Evolutionary conservation across 2,113 vertebrate genomes (phyloP).

Genomic region (Aix galericulata): DNA sequence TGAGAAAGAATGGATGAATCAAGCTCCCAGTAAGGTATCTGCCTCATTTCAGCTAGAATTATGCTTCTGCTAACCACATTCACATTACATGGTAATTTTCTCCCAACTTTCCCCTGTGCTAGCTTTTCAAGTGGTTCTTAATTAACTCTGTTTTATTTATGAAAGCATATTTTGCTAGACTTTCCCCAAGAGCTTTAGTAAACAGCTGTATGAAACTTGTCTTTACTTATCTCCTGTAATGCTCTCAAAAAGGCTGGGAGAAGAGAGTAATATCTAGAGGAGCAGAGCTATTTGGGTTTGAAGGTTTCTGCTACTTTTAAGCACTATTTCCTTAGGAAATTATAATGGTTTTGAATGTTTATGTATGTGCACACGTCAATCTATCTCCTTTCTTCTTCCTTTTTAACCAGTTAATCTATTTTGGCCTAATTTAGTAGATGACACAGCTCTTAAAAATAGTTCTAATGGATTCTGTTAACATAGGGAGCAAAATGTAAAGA

Average conservation of each 20-base stretch:
- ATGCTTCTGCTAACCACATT: neutral
- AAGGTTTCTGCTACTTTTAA: neutral
- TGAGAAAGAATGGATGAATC: neutral
- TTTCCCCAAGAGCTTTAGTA: constrained; percentile 32
- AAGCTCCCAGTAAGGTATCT: neutral
- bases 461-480: neutral
- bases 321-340: neutral
- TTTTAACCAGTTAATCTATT: neutral
- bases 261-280: neutral
- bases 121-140: constrained; percentile 52
- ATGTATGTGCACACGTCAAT: neutral
- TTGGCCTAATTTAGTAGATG: neutral
- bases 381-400: neutral
- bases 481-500: neutral
- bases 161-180: constrained; percentile 47
- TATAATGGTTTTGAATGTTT: neutral
- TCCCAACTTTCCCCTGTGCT: constrained; percentile 22
- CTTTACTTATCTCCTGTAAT: neutral
- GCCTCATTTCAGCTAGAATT: neutral
- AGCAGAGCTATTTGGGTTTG: neutral
- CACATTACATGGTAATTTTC: neutral
- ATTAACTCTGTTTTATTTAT: constrained; percentile 62
- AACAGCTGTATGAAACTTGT: constrained; percentile 18
- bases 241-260: neutral
- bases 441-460: neutral